Evolutionary conservation across 1,140 invertebrate genomes (phyloP).

Genomic region (Lysiphlebus fabarum): DNA sequence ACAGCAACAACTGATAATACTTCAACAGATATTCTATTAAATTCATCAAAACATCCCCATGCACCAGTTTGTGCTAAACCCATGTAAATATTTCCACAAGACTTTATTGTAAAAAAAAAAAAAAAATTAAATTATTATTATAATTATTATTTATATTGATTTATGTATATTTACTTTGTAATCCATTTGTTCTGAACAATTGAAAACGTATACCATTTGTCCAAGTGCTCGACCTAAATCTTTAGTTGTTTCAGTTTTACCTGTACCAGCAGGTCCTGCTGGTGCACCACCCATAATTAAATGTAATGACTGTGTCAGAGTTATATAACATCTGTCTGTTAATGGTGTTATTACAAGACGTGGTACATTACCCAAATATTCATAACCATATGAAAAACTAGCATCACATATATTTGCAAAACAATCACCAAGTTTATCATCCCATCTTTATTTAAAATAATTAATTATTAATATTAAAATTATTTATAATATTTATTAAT

Average conservation of each 20-base stretch:
- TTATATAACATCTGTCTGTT: conserved; percentile 88
- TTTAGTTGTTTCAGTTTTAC: conserved; percentile 93
- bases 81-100: conserved; percentile 89
- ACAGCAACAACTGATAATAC: conserved; percentile 91
- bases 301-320: conserved; percentile 83
- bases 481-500: conserved; percentile 4
- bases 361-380: conserved; percentile 81
- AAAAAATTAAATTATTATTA: background rate
- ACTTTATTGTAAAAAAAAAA: conserved; percentile 47
- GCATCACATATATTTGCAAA: conserved; percentile 92
- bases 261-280: conserved; percentile 82
- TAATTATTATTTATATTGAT: conserved; percentile 11
- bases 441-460: conserved; percentile 62
- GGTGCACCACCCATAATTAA: conserved; percentile 89
- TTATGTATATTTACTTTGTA: conserved; percentile 64
- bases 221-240: conserved; percentile 86
- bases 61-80: conserved; percentile 88
- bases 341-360: conserved; percentile 81
- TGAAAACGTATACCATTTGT: conserved; percentile 94
- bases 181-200: conserved; percentile 96
- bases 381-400: conserved; percentile 74
- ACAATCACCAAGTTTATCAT: conserved; percentile 76
- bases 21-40: conserved; percentile 90
- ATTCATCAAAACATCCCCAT: conserved; percentile 95
- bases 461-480: conserved; percentile 5